These are phyloP conservation scores for Acronicta psi DNA, from an alignment of 2,888 invertebrate genomes.

Conservation along the genomic window DNA sequence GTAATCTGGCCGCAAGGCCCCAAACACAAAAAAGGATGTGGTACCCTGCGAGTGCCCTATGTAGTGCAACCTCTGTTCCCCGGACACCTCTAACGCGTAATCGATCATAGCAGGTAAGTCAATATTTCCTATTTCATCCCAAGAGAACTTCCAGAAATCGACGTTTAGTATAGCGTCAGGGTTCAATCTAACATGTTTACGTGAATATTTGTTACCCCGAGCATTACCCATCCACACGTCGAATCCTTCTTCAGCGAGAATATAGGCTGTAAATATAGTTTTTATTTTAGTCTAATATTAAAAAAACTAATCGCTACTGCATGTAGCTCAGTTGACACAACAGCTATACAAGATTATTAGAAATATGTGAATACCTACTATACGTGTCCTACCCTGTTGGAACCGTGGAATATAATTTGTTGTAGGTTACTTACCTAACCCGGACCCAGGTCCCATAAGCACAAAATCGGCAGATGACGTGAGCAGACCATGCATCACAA, in stretches of 20 bases:
- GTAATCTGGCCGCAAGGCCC: slow-evolving; percentile 90
- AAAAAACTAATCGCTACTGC: background rate
- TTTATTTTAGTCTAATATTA: background rate
- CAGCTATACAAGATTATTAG: no score
- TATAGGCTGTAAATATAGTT: slow-evolving; percentile 75
- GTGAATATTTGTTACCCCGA: slow-evolving; percentile 92
- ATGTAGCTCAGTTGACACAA: background rate
- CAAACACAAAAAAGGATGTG: slow-evolving; percentile 91
- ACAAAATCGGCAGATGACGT: slow-evolving; percentile 93
- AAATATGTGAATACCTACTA: no score
- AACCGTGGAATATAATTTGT: background rate
- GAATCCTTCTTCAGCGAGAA: slow-evolving; percentile 91
- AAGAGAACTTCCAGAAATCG: slow-evolving; percentile 92
- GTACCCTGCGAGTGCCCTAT: slow-evolving; percentile 94
- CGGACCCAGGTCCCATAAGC: slow-evolving; percentile 91
- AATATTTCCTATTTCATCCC: slow-evolving; percentile 94
- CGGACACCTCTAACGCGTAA: slow-evolving; percentile 89
- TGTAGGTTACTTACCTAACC: slow-evolving; percentile 86
- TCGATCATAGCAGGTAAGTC: slow-evolving; percentile 96
- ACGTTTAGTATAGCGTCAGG: slow-evolving; percentile 73
- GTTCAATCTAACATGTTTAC: slow-evolving; percentile 84
- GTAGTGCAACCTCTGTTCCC: slow-evolving; percentile 91
- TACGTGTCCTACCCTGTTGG: background rate
- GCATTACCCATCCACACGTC: slow-evolving; percentile 95
- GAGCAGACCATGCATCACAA: slow-evolving; percentile 93